Percentiles rank a stretch among this genome's conserved stretches.
Evolutionary conservation across 2,888 invertebrate species (phyloP).

Genomic region (Lacanobia wlatinum): DNA sequence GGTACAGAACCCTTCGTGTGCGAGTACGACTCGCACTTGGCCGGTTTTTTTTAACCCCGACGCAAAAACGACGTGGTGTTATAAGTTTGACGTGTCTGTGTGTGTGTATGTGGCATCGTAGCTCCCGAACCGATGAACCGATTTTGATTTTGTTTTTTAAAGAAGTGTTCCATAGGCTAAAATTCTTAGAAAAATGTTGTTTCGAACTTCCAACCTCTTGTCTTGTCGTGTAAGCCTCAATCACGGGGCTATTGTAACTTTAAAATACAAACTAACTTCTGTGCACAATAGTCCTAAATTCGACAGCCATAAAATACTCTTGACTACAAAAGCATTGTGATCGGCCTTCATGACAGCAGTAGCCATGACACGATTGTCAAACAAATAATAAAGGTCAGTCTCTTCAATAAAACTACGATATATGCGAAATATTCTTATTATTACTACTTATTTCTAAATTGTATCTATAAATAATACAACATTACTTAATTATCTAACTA

Average conservation of each 20-base stretch:
- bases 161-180: not conserved
- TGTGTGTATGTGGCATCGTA: too few relatives aligned
- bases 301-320: conserved; percentile 19
- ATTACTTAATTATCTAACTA: conserved; percentile 8
- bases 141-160: too few relatives aligned
- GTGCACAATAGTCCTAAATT: conserved; percentile 19
- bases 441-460: conserved; percentile 30
- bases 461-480: conserved; percentile 24
- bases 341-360: not conserved
- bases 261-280: not conserved
- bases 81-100: too few relatives aligned
- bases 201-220: not conserved
- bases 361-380: conserved; percentile 32
- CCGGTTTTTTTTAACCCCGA: too few relatives aligned
- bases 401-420: conserved; percentile 39
- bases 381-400: conserved; percentile 27
- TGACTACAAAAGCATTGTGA: conserved; percentile 31
- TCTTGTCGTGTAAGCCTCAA: not conserved
- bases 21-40: too few relatives aligned
- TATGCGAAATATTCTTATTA: conserved; percentile 14
- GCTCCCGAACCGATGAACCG: too few relatives aligned
- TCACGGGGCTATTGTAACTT: not conserved
- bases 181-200: not conserved
- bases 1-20: too few relatives aligned
- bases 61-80: too few relatives aligned